Evolutionary conservation across 2,888 invertebrate genomes (phyloP), one percentile per base, ranked within the genome.

Genomic region (Conistra vaccinii): DNA sequence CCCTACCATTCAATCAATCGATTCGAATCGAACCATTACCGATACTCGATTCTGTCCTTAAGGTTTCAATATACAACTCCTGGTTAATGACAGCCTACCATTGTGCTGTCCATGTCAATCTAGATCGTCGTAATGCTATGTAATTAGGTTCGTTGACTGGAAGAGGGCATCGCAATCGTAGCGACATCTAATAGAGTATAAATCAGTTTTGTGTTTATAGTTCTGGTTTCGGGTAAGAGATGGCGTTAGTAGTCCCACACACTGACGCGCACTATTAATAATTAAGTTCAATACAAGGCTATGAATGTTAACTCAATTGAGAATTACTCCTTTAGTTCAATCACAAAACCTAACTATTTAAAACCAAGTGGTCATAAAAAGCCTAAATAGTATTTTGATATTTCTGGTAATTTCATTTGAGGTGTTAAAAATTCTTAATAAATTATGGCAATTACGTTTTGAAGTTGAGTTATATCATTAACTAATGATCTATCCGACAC

Each of bases 81-180:
- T 26, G 45, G 35, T 26, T 83, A 88, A 83, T 81, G 87, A 81
- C 80, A 87, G 80, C 62, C 69, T 48, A 42, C 85, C 68, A 88
- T 87, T 87, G 87, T 87, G 77, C 87, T 88, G 87, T 88, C 88
- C 45, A 63, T 48, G 78, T 73, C 87, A 79, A 82, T 88, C 76
- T 84, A 63, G 84, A 86, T 86, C 29, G 69, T 63, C 76, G 81
- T 78, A 85, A 85, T 78, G 62, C 66, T 76, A 63, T 62, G 62
- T 80, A 86, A 86, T 86, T 87, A 87, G 86, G 79, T 78, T 71
- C 78, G 68, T 69, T 71, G 71, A 78, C 80, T 73, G 65, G 48
- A 68, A 65, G 42, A 71, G 65, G 69, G 69, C 55, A 81, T 81
- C 81, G 66, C 63, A 73, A 77, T 73, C 14, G 71, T 60, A 73